Evolutionary conservation across 2,888 invertebrate genomes (phyloP).

Genomic region (Drosophila antonietae): DNA sequence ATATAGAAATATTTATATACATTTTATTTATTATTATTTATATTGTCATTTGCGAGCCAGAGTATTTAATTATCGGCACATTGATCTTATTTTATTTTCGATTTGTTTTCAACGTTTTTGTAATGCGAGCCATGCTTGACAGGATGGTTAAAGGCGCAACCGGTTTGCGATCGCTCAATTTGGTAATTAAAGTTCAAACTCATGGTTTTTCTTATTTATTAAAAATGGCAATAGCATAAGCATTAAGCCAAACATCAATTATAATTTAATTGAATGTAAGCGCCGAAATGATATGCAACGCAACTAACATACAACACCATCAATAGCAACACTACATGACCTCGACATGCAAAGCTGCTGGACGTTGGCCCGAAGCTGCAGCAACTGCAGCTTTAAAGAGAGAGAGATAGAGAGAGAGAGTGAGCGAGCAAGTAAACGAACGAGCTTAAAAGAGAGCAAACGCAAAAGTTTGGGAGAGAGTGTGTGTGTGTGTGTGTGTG

Average conservation of each 20-base stretch:
- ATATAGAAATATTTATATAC: background rate
- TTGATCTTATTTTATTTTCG: slow-evolving; percentile 7
- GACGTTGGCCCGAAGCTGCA: slow-evolving; percentile 60
- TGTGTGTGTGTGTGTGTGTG: background rate
- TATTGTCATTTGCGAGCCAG: background rate
- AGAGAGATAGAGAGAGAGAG: slow-evolving; percentile 15
- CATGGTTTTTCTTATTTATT: slow-evolving; percentile 48
- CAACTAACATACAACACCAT: slow-evolving; percentile 28
- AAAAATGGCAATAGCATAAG: slow-evolving; percentile 47
- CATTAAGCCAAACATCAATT: slow-evolving; percentile 64
- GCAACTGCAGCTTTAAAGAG: slow-evolving; percentile 30
- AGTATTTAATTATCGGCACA: slow-evolving; percentile 18
- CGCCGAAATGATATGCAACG: slow-evolving; percentile 38
- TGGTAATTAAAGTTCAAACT: slow-evolving; percentile 74
- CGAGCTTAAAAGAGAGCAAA: slow-evolving; percentile 23
- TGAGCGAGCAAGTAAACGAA: background rate
- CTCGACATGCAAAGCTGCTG: slow-evolving; percentile 79
- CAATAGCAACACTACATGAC: slow-evolving; percentile 59
- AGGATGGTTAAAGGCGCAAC: slow-evolving; percentile 47
- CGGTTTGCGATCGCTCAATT: slow-evolving; percentile 44
- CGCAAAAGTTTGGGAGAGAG: background rate
- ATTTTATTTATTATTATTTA: too few relatives aligned
- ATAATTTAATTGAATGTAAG: slow-evolving; percentile 74
- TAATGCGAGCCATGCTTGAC: slow-evolving; percentile 29
- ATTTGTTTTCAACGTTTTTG: slow-evolving; percentile 32